These are phyloP conservation scores for Bucco capensis DNA, from an alignment of 2,113 vertebrate species.

Conservation along the genomic window DNA sequence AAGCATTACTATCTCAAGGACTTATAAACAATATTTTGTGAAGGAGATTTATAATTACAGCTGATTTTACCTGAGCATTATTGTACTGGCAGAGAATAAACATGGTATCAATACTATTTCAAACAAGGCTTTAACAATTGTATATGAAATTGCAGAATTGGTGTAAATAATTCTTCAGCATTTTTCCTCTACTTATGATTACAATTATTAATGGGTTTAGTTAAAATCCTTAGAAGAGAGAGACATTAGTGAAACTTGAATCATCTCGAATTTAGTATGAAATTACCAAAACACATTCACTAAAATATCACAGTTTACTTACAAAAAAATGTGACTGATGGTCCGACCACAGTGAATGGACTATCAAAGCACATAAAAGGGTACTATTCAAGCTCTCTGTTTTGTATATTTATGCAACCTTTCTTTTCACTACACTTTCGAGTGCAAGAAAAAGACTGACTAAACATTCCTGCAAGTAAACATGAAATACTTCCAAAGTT, in stretches of 20 bases:
- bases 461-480: background rate
- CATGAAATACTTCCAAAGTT: background rate
- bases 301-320: background rate
- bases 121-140: background rate
- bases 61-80: background rate
- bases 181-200: background rate
- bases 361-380: background rate
- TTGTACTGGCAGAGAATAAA: background rate
- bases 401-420: background rate
- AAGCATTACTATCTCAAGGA: background rate
- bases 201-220: background rate
- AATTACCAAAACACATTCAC: background rate
- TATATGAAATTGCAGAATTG: background rate
- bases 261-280: background rate
- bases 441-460: background rate
- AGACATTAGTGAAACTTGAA: background rate
- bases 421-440: background rate
- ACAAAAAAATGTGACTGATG: fast-evolving
- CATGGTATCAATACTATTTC: background rate
- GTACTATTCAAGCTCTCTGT: background rate
- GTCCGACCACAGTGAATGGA: background rate
- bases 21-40: background rate
- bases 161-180: background rate
- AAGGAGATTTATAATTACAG: background rate
- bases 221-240: background rate